Conservation (phyloP, 2,113 vertebrate species). For the Gallinago paraguaiae region DNA sequence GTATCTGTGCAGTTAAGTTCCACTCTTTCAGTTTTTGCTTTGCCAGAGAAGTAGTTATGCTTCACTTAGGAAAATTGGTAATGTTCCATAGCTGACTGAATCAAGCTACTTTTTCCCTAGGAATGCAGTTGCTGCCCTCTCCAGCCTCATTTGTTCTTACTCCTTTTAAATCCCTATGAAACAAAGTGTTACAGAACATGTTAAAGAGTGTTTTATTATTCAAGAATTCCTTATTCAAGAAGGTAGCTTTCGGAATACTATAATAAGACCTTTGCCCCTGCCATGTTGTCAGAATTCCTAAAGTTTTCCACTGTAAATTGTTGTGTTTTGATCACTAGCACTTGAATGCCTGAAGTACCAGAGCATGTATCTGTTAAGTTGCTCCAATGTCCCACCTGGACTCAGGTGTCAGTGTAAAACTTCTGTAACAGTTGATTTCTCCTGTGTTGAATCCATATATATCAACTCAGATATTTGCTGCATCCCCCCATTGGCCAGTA, state of each 20-base stretch:
- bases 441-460: background rate
- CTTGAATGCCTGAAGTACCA: background rate
- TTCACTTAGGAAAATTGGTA: background rate
- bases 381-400: background rate
- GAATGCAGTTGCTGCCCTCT: background rate
- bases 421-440: background rate
- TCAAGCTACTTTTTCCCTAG: background rate
- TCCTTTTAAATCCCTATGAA: background rate
- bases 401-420: background rate
- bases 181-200: background rate
- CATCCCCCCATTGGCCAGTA: background rate
- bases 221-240: background rate
- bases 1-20: background rate
- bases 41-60: background rate
- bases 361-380: background rate
- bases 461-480: background rate
- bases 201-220: background rate
- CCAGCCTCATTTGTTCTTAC: background rate
- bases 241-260: background rate
- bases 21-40: background rate
- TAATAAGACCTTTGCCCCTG: background rate
- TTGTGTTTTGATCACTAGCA: background rate
- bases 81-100: background rate
- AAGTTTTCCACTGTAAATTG: background rate
- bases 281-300: background rate